These are phyloP conservation scores for Hylaeus anthracinus DNA, from an alignment of 1,140 invertebrate genomes.

Conservation along the genomic window DNA sequence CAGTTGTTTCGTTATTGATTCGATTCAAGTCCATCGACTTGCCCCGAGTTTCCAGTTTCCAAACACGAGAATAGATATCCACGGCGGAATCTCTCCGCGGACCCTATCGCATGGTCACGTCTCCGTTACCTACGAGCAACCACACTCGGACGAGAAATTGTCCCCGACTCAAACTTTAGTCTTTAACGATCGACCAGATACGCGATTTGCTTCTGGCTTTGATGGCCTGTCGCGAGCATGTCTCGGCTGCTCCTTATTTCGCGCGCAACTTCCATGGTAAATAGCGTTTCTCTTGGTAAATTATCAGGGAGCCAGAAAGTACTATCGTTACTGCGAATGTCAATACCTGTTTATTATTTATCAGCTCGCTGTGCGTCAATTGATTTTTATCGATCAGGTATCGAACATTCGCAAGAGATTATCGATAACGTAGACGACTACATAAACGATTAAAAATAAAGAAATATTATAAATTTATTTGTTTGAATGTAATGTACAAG, in stretches of 20 bases:
- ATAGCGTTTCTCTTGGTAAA: not conserved
- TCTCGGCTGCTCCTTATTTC: slow-evolving; percentile 42
- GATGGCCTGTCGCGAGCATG: slow-evolving; percentile 67
- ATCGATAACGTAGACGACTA: too few relatives aligned
- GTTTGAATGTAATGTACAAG: too few relatives aligned
- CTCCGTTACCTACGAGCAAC: slow-evolving; percentile 10
- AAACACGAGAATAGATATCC: slow-evolving; percentile 48
- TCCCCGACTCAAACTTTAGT: slow-evolving; percentile 57
- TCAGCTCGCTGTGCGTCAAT: too few relatives aligned
- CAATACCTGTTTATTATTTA: too few relatives aligned
- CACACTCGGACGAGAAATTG: slow-evolving; percentile 27
- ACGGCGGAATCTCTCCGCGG: slow-evolving; percentile 20
- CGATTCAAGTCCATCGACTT: slow-evolving; percentile 28
- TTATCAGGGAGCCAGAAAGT: too few relatives aligned
- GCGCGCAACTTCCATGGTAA: not conserved
- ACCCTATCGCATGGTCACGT: slow-evolving; percentile 43
- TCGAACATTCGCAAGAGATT: too few relatives aligned
- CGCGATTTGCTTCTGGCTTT: slow-evolving; percentile 63
- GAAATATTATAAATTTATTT: too few relatives aligned
- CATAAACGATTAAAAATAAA: too few relatives aligned
- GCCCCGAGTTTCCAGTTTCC: slow-evolving; percentile 11
- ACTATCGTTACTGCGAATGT: too few relatives aligned
- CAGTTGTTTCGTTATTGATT: slow-evolving; percentile 47
- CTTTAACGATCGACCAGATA: slow-evolving; percentile 67
- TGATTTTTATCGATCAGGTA: too few relatives aligned